These are phyloP conservation scores for Bugula neritina DNA, from an alignment of 2,888 invertebrate genomes.

Conservation along the genomic window DNA sequence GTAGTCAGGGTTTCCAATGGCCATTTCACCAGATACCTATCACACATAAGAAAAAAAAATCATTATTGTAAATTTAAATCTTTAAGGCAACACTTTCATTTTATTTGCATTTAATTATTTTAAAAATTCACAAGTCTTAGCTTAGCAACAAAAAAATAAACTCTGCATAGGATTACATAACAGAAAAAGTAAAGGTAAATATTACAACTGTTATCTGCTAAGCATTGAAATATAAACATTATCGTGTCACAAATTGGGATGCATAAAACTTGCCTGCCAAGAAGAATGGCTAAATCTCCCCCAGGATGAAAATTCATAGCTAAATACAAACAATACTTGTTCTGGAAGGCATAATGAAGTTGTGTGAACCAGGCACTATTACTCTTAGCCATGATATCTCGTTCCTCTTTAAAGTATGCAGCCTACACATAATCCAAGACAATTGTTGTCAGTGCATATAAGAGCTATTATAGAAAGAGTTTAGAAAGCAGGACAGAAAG, in stretches of 20 bases:
- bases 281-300: constrained; percentile 70
- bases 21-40: constrained; percentile 58
- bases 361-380: constrained; percentile 71
- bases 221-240: too few relatives aligned
- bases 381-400: constrained; percentile 70
- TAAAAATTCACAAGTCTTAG: too few relatives aligned
- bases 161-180: too few relatives aligned
- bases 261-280: constrained; percentile 58
- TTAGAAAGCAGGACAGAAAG: neutral
- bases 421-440: constrained; percentile 42
- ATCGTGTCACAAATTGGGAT: too few relatives aligned
- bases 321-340: constrained; percentile 67
- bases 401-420: constrained; percentile 66
- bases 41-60: constrained; percentile 9
- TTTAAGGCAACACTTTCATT: too few relatives aligned
- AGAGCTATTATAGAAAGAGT: neutral
- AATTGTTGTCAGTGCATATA: neutral
- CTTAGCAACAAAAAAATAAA: too few relatives aligned
- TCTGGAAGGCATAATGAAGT: constrained; percentile 80
- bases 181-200: too few relatives aligned
- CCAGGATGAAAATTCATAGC: constrained; percentile 83
- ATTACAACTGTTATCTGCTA: too few relatives aligned
- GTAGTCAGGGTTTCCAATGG: constrained; percentile 79
- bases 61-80: too few relatives aligned
- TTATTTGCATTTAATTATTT: too few relatives aligned